Evolutionary conservation across 30 jellyfish, hydroid and myxozoan genomes (phyloP).

Genomic region (Clytia hemisphaerica): DNA sequence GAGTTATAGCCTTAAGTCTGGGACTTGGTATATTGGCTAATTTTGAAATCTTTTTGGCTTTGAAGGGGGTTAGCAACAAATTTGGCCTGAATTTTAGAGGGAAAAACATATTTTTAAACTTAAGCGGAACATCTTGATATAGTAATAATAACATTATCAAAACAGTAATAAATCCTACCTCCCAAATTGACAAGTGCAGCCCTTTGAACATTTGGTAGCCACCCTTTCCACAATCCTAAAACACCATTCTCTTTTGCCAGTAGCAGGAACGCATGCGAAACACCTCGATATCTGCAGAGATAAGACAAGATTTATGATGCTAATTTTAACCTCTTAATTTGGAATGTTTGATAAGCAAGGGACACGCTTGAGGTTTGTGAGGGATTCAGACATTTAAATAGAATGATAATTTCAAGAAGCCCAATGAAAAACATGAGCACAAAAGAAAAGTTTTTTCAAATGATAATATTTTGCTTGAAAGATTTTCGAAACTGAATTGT

Average conservation of each 20-base stretch:
- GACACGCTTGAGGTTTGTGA: neutral
- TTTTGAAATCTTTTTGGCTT: too few relatives aligned
- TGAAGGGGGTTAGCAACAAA: too few relatives aligned
- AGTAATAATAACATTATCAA: too few relatives aligned
- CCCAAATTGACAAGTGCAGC: slow-evolving; percentile 94
- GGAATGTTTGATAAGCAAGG: neutral
- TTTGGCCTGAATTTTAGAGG: too few relatives aligned
- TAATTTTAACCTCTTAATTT: neutral
- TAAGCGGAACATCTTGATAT: too few relatives aligned
- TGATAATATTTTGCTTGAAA: neutral
- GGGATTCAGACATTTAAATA: neutral
- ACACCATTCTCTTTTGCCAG: slow-evolving; percentile 55
- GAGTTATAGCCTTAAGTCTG: too few relatives aligned
- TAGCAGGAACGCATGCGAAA: slow-evolving; percentile 61
- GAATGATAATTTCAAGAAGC: too few relatives aligned
- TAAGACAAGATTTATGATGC: too few relatives aligned
- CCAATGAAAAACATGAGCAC: too few relatives aligned
- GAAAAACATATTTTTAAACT: too few relatives aligned
- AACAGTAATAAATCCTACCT: slow-evolving; percentile 33
- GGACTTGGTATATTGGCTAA: too few relatives aligned
- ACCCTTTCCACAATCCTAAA: slow-evolving; percentile 87
- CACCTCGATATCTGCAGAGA: slow-evolving; percentile 39
- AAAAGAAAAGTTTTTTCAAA: neutral
- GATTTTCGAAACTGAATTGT: too few relatives aligned
- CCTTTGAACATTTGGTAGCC: slow-evolving; percentile 93